These are phyloP conservation scores for Ennomos erosarius DNA, from an alignment of 2,888 invertebrate genomes.

Conservation along the genomic window DNA sequence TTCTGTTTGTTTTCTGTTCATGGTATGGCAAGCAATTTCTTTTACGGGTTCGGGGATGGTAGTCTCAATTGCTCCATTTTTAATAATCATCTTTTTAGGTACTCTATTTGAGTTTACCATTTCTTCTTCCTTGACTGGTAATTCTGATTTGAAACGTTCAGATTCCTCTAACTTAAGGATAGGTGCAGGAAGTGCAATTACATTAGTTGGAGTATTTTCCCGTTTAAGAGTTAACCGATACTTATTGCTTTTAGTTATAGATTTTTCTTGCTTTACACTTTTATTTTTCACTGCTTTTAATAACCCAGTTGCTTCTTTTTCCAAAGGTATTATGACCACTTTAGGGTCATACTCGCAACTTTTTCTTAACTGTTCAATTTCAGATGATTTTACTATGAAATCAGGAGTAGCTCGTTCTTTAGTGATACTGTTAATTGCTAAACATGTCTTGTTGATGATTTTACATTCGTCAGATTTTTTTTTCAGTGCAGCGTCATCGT, in stretches of 20 bases:
- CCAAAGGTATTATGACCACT: slow-evolving; percentile 25
- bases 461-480: slow-evolving; percentile 6
- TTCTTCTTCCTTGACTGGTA: background rate
- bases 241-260: slow-evolving; percentile 6
- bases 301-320: slow-evolving; percentile 10
- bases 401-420: slow-evolving; percentile 14
- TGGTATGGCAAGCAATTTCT: background rate
- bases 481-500: slow-evolving; percentile 10
- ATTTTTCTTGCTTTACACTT: slow-evolving; percentile 18
- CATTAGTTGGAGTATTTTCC: slow-evolving; percentile 8
- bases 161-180: background rate
- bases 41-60: slow-evolving; percentile 24
- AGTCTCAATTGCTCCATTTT: slow-evolving; percentile 16
- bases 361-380: slow-evolving; percentile 10
- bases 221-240: slow-evolving; percentile 14
- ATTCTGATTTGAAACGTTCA: background rate
- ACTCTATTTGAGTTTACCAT: background rate
- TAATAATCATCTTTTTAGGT: slow-evolving; percentile 7
- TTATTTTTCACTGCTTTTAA: slow-evolving; percentile 6
- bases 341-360: slow-evolving; percentile 27
- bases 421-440: slow-evolving; percentile 1
- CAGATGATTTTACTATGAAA: slow-evolving; percentile 11
- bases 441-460: slow-evolving; percentile 13
- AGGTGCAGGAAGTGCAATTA: background rate
- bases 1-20: slow-evolving; percentile 13